phyloP scores from a whole-genome alignment of 1,140 invertebrate genomes.

The Wasmannia auropunctata region DNA sequence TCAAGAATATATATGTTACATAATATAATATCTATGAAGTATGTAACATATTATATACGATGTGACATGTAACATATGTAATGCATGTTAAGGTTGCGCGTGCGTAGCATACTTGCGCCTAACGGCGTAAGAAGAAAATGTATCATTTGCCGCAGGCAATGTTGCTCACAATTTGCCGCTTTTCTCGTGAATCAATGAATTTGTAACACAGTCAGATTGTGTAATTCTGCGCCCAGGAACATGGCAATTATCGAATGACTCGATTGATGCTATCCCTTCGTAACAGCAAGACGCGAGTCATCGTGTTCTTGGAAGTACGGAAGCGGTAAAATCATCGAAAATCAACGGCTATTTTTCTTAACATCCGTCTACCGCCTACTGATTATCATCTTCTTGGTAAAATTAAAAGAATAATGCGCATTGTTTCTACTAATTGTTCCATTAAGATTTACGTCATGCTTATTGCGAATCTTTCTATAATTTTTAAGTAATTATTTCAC shows the following conservation, averaged over 20 bases:
- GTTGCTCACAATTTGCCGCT: not conserved
- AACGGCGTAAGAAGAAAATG: not conserved
- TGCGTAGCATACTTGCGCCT: not conserved
- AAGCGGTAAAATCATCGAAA: slow-evolving; percentile 30
- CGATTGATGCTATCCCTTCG: slow-evolving; percentile 19
- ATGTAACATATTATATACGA: not conserved
- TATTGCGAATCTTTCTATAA: not conserved
- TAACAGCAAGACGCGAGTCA: slow-evolving; percentile 28
- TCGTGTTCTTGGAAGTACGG: slow-evolving; percentile 39
- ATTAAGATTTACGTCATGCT: not conserved
- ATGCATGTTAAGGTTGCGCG: not conserved
- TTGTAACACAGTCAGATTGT: not conserved
- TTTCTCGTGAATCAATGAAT: slow-evolving; percentile 28
- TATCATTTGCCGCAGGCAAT: not conserved
- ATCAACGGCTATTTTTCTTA: slow-evolving; percentile 3
- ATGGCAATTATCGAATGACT: slow-evolving; percentile 30
- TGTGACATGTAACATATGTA: not conserved
- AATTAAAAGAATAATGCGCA: not conserved
- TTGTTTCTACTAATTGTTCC: not conserved
- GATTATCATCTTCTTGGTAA: slow-evolving; percentile 38
- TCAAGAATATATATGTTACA: not conserved
- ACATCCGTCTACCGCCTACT: not conserved
- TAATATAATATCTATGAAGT: not conserved
- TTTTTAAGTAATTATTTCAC: not conserved
- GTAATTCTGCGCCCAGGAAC: not conserved